A percentile compares a stretch with the other conserved stretches of the same genome.
These are phyloP conservation scores for Mamestra brassicae DNA, from an alignment of 2,888 invertebrate species.

Conservation along the genomic window DNA sequence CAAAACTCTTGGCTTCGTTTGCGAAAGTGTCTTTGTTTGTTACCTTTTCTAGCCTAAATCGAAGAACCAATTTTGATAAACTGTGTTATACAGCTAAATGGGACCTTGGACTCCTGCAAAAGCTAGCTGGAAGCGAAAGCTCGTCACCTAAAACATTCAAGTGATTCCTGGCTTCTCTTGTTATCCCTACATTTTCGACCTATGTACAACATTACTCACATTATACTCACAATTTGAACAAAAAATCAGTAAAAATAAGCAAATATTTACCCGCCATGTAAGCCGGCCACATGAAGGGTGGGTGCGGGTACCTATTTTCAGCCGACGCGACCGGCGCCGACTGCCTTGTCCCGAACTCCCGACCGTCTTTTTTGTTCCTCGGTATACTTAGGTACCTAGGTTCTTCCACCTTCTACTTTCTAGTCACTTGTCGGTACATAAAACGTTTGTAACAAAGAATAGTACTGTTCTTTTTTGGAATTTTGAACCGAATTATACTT, in stretches of 20 bases:
- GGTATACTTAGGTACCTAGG: constrained; percentile 3
- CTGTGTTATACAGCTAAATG: too few species aligned
- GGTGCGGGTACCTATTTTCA: constrained; percentile 79
- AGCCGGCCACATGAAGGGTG: constrained; percentile 66
- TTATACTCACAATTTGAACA: background rate
- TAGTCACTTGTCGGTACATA: constrained; percentile 40
- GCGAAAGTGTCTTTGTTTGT: too few species aligned
- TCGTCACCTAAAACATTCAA: too few species aligned
- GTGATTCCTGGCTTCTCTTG: too few species aligned
- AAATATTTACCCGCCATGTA: constrained; percentile 68
- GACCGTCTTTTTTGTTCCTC: constrained; percentile 76
- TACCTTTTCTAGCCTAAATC: too few species aligned
- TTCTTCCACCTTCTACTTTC: constrained; percentile 61
- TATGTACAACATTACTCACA: background rate
- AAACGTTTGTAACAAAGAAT: constrained; percentile 18
- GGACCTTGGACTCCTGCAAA: too few species aligned
- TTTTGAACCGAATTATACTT: too few species aligned
- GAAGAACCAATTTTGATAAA: too few species aligned
- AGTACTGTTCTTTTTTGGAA: background rate
- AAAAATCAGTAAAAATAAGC: background rate
- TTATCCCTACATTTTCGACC: too few species aligned
- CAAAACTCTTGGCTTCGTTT: too few species aligned
- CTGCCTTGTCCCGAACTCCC: constrained; percentile 71
- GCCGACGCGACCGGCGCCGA: constrained; percentile 79
- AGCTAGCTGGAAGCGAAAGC: too few species aligned